Percentiles rank a stretch among this genome's conserved stretches.
Conservation (phyloP, 2,888 invertebrate species). For the Myopa tessellatipennis region DNA sequence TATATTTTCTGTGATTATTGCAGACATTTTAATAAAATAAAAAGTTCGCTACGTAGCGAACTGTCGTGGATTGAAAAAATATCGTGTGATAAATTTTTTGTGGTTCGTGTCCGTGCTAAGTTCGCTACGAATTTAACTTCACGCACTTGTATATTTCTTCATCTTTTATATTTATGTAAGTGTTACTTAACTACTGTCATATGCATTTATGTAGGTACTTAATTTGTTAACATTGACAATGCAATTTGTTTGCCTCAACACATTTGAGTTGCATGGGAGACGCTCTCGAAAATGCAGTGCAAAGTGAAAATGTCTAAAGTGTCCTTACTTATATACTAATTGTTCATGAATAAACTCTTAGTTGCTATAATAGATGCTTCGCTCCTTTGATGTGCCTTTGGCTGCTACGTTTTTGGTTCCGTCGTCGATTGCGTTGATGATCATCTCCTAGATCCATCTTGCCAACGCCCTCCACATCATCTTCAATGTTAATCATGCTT, state of each 20-base stretch:
- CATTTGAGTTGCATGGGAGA: background rate
- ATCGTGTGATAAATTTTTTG: too few species aligned
- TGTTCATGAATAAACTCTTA: constrained; percentile 23
- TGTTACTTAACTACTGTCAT: background rate
- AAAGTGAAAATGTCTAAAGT: background rate
- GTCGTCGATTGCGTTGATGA: background rate
- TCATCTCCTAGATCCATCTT: background rate
- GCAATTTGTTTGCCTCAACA: background rate
- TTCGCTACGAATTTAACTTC: too few species aligned
- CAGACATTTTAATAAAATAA: too few species aligned
- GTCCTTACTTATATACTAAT: background rate
- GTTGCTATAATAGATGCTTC: constrained; percentile 36
- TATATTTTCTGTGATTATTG: too few species aligned
- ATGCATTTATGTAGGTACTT: constrained; percentile 33
- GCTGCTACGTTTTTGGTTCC: background rate
- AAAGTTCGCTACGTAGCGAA: too few species aligned
- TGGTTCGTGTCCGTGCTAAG: too few species aligned
- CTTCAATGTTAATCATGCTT: background rate
- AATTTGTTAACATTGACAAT: constrained; percentile 30
- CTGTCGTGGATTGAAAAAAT: too few species aligned
- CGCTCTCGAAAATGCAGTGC: too few species aligned
- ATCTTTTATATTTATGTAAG: background rate
- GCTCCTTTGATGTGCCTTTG: constrained; percentile 22
- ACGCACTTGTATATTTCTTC: background rate
- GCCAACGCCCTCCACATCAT: background rate